Evolutionary conservation across 64 coral and sea anemone species (phyloP), one percentile per base, ranked within the genome.

Genomic region (Hydrozoanthus tunicans): DNA sequence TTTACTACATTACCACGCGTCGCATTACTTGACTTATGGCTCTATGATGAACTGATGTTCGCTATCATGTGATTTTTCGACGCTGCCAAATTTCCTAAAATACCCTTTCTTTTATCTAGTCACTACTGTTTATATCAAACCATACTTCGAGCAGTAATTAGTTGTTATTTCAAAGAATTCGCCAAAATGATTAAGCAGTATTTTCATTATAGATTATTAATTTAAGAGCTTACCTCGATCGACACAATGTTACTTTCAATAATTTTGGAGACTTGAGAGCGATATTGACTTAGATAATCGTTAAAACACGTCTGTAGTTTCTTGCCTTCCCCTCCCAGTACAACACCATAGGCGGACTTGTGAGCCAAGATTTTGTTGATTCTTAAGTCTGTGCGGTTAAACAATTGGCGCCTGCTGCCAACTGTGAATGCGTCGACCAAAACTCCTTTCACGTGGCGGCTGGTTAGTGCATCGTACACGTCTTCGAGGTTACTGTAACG

Each of bases 281-380:
- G 83, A 11, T 86, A 56, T 70, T 86, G 83, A 61, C 51, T 86
- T 23, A 86, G 23, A 59, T 59, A 86, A 73, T 55, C 56, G 51
- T 86, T 73, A 86, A 86, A 86, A 15, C 83, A 86, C 6, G 67
- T 86, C 56, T 86, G 83, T 59, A 86, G 83, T 70, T 86, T 86
- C n/a, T 74, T 86, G 23, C 23, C 83, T 43, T 86, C 83, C 14
- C 83, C 83, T 13, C 68, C 83, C 56, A 86, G 23, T 20, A 86
- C 83, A 54, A 86, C 65, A 7, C 83, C 83, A 54, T 86, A 86
- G 20, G 83, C 68, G 5, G 83, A 86, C 83, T 73, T 73, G 68
- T 86, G 83, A 3, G 54, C 83, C 20, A 86, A 55, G 17, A 86
- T 69, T 73, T 86, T 73, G 67, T 86, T 86, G 69, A 86, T 86